Base-by-base conservation (phyloP, 2,888 invertebrate species). In the Polia nebulosa region DNA sequence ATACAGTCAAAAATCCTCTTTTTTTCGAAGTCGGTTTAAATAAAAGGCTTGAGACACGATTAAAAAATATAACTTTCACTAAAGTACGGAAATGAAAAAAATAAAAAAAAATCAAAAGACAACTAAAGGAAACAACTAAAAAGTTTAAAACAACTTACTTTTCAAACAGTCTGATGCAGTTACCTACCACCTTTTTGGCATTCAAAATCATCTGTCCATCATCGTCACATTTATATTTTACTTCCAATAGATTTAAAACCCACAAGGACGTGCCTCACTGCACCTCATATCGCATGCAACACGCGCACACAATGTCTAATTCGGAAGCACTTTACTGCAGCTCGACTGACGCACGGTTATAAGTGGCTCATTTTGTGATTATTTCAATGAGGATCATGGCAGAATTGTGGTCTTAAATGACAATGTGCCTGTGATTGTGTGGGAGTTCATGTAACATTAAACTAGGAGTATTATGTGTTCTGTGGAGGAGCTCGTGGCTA, bases 341-440 rank as follows among this genome's bases (percentile, higher is more conserved):
- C 67, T 44, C 62, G 51, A 44, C 39, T 47, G 75, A 79, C 49
- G 69, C 69, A 49, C 17, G 20, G n/a, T 7, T 22, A 27, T 63
- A 79, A 75, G 63, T 75, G 60, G 63, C 49, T 49, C 47, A 75
- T 64, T 76, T 51, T 32, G 57, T 58, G 39, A 69, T 80, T 75
- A 75, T 73, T 61, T 57, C 60, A 41, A 73, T 69, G 60, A 53
- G 32, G 44, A 63, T 79, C 44, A 67, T 69, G 20, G 39, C 25
- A 15, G 47, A 51, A 78, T 41, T 32, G 56, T 17, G 53, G 55
- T 32, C 17, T 61, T 36, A 41, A 8, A 34, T 58, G 53, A 78
- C 74, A 73, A 76, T 78, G 25, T 27, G 13, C 9, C 53, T n/a
- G 22, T 65, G 60, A 76, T 76, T 75, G 59, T 57, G 45, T 59